Base-by-base conservation (phyloP, 2,888 invertebrate species). In the Apeira syringaria region DNA sequence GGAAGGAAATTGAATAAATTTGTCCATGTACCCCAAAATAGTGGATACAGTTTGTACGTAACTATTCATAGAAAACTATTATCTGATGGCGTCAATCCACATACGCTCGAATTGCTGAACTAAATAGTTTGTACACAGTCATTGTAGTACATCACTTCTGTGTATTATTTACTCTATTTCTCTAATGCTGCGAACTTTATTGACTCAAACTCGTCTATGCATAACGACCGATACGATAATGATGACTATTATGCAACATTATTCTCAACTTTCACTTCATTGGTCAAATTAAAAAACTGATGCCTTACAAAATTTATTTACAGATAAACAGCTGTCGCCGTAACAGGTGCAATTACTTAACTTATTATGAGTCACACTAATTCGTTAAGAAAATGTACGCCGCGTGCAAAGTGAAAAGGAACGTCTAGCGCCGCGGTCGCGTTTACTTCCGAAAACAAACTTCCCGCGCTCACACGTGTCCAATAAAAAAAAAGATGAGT, bases 351-450 rank as follows among this genome's bases (percentile, higher is more conserved):
- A 47, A 56, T 54, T 52, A 56, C 47, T 47, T 51, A 51, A 53
- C 50, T 29, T 8, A 37, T 55, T 55, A 51, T 55, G 57, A 51
- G 15, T 55, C 53, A 53, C 42, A 39, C 10, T 13, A 36, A 45
- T 39, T 36, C 41, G 32, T 28, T 47, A 45, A 51, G 55, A 64
- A 68, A 65, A 65, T 65, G 64, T 59, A 59, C 60, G 51, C 38
- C 46, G 28, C 48, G 31, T 33, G n/a, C 44, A 87, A 86, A 87
- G 87, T 86, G 85, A 87, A 85, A 85, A 80, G 79, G 63, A 68
- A 70, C 72, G 68, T 55, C 53, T 59, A 52, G 55, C 57, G 53
- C 54, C 48, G 59, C 64, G 55, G 48, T 39, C 60, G 54, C 59
- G 61, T 58, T 76, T 81, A 86, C 86, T 86, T 87, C 86, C 85